Base-by-base conservation (phyloP, 2,888 invertebrate species). In the Xestia sexstrigata region DNA sequence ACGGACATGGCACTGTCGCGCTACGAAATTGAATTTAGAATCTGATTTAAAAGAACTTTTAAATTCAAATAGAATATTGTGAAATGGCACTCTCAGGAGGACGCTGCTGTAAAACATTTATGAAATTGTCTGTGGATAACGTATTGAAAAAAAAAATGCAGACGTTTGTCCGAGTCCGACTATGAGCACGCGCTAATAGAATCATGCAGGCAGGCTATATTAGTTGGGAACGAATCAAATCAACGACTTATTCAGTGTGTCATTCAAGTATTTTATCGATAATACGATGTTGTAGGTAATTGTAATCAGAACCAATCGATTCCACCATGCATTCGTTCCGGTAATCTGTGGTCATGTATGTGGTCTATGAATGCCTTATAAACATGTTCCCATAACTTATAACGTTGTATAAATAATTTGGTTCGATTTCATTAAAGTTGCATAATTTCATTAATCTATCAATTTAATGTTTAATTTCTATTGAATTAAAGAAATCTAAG, bases 271-370 rank as follows among this genome's bases (percentile, higher is more conserved):
- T 67, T 70, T 70, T 60, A 81, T 67, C 70, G 52, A 67, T 81
- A 72, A 55, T 60, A n/a, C 20, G 62, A 78, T 85, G 39, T n/a
- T 71, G 77, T n/a, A n/a, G n/a, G n/a, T 84, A 71, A 82, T 62
- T 23, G 70, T 55, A 62, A 68, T 71, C 26, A 47, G 9, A 62
- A n/a, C n/a, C n/a, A n/a, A 70, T 71, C 63, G 73, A 69, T 82
- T 77, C 81, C 73, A 71, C 26, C 68, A 85, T 60, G 6, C 15
- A 70, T 82, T 82, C 55, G 79, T 70, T 86, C 23, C n/a, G n/a
- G 52, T 79, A 73, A 73, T 82, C 78, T 47, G 39, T 71, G 60
- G 68, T 26, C 13, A 6, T 55, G 0, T 45, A 17, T n/a, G n/a
- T n/a, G 67, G 52, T 17, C 30, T 69, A 68, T 65, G 52, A 45